phyloP scores from a whole-genome alignment of 2,888 invertebrate genomes.

The Hypomecis punctinalis region DNA sequence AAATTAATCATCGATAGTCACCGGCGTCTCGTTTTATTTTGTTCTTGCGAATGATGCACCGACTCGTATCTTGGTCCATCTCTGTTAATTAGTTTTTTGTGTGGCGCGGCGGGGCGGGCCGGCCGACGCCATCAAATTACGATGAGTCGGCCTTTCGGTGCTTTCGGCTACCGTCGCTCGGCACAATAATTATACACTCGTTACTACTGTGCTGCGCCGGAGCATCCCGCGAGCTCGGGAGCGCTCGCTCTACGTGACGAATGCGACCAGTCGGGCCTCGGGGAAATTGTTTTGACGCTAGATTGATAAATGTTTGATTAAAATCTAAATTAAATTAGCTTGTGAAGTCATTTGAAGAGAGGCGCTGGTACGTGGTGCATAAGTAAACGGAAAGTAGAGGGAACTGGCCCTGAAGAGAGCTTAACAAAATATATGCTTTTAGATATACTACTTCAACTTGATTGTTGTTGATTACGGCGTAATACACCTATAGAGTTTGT shows the following conservation, averaged over 20 bases:
- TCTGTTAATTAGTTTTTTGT: slow-evolving; percentile 85
- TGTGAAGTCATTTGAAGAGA: neutral
- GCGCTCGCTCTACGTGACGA: slow-evolving; percentile 56
- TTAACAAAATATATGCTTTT: too few relatives aligned
- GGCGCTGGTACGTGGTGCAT: neutral
- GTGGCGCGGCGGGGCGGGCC: slow-evolving; percentile 72
- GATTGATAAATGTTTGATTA: slow-evolving; percentile 53
- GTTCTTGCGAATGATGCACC: slow-evolving; percentile 70
- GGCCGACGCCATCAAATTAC: slow-evolving; percentile 84
- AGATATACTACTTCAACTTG: too few relatives aligned
- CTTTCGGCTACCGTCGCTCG: slow-evolving; percentile 80
- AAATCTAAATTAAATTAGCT: slow-evolving; percentile 25
- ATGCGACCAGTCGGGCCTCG: slow-evolving; percentile 58
- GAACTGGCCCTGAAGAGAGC: too few relatives aligned
- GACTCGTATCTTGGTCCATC: slow-evolving; percentile 67
- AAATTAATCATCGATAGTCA: slow-evolving; percentile 60
- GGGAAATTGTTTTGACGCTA: slow-evolving; percentile 69
- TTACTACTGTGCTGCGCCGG: slow-evolving; percentile 81
- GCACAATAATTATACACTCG: slow-evolving; percentile 83
- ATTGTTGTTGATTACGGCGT: too few relatives aligned
- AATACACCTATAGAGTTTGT: too few relatives aligned
- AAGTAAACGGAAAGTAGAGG: too few relatives aligned
- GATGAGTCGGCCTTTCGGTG: slow-evolving; percentile 84
- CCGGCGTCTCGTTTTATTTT: slow-evolving; percentile 63
- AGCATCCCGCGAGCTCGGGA: slow-evolving; percentile 35